Conservation (phyloP, 2,113 vertebrate species). For the Crotalus horridus region DNA sequence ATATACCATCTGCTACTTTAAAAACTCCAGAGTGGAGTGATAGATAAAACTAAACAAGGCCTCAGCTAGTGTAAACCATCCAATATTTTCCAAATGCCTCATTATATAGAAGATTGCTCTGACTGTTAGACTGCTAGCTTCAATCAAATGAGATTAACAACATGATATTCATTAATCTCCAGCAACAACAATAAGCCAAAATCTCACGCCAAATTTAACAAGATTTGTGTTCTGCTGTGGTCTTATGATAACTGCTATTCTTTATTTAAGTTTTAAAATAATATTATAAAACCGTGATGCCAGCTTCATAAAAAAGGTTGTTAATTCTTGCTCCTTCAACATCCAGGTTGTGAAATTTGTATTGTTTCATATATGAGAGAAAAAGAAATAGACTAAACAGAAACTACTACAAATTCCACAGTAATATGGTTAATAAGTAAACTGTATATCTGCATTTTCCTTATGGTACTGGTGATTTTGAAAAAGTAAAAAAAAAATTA, state of each 20-base stretch:
- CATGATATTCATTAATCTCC: not conserved
- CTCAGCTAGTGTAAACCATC: not conserved
- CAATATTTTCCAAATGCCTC: not conserved
- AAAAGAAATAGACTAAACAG: not conserved
- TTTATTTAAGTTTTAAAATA: not conserved
- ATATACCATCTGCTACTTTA: not conserved
- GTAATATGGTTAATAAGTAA: not conserved
- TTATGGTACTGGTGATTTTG: not conserved
- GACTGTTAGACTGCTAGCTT: not conserved
- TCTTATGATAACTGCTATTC: not conserved
- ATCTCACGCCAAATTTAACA: not conserved
- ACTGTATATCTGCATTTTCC: constrained; percentile 1
- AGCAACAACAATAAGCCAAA: not conserved
- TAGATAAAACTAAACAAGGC: not conserved
- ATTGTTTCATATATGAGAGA: not conserved
- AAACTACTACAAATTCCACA: not conserved
- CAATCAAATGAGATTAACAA: not conserved
- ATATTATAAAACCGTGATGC: not conserved
- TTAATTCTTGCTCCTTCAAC: not conserved
- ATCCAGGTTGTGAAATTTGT: not conserved
- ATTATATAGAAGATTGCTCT: no score
- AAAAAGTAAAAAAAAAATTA: not conserved
- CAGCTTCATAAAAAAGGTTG: not conserved
- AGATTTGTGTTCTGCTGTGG: not conserved
- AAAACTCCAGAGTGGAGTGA: not conserved